Percentiles rank a stretch among this genome's conserved stretches.
These are phyloP conservation scores for Apamea sordens DNA, from an alignment of 2,888 invertebrate species.

Conservation along the genomic window DNA sequence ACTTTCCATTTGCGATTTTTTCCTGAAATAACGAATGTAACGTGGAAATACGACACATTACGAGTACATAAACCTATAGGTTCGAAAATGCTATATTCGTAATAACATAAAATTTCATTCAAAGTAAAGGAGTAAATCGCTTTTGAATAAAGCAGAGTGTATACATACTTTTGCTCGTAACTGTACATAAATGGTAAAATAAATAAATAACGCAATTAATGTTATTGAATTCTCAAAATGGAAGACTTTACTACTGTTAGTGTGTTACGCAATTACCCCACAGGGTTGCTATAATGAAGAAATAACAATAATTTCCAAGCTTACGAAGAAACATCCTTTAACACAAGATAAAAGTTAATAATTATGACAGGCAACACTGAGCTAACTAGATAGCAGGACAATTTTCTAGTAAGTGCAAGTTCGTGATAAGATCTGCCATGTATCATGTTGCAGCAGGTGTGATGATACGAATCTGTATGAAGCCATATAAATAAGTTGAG, in stretches of 20 bases:
- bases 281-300: slow-evolving; percentile 9
- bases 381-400: slow-evolving; percentile 25
- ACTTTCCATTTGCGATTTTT: too few species aligned
- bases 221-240: neutral
- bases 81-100: too few species aligned
- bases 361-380: slow-evolving; percentile 39
- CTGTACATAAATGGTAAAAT: too few species aligned
- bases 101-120: too few species aligned
- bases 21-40: too few species aligned
- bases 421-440: slow-evolving; percentile 51
- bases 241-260: neutral
- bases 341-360: slow-evolving; percentile 34
- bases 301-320: slow-evolving; percentile 22
- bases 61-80: too few species aligned
- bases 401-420: slow-evolving; percentile 35
- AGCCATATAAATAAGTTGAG: slow-evolving; percentile 74
- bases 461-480: slow-evolving; percentile 71
- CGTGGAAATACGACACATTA: too few species aligned
- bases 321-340: slow-evolving; percentile 16
- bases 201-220: neutral
- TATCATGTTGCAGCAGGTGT: slow-evolving; percentile 73
- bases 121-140: too few species aligned
- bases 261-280: neutral
- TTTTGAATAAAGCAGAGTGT: too few species aligned
- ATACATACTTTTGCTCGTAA: too few species aligned